Base-by-base conservation (phyloP, 2,888 invertebrate genomes). In the Nomada lathburiana region DNA sequence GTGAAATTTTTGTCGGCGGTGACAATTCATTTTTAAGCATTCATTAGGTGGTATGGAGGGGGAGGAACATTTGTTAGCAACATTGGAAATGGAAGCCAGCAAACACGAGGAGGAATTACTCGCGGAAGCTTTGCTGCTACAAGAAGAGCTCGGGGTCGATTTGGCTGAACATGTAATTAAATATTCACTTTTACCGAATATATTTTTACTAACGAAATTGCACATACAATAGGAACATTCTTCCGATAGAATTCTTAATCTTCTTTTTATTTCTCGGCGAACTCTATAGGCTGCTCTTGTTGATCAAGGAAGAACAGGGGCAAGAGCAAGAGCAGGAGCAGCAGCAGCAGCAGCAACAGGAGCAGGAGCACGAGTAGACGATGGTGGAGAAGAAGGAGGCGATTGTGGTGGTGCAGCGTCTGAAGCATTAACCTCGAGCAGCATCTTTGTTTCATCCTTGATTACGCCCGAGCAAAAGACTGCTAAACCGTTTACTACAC, bases 51-150 rank as follows among this genome's bases (percentile, higher is more conserved):
- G 90, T 50, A 93, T 93, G 50, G 93, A 93, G 83, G 92, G 92
- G 11, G 93, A 93, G 73, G 94, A 94, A 71, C 91, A 93, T 85
- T 89, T 94, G 72, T 78, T 94, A 23, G 93, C 93, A 10, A 92
- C 94, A 4, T 87, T 94, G 50, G 93, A 92, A 82, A 93, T 94
- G 93, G 93, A 93, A 68, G 92, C 93, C 2, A 90, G 82, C 36
- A 93, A 94, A 78, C 92, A 93, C 60, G 94, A 94, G 76, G 93
- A 93, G 68, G 93, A 93, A 70, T 84, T 94, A 53, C 86, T 94
- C 13, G 93, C 93, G 1, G 93, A 93, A 81, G 93, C 93, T 10
- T 84, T 94, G 29, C 86, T 94, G 44, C 87, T 93, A 11, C 94
- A 93, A 83, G 94, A 93, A 73, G 92, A 93, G 68, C 90, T 93